Conservation (phyloP, 2,113 vertebrate genomes). For the Oreocharis arfaki region DNA sequence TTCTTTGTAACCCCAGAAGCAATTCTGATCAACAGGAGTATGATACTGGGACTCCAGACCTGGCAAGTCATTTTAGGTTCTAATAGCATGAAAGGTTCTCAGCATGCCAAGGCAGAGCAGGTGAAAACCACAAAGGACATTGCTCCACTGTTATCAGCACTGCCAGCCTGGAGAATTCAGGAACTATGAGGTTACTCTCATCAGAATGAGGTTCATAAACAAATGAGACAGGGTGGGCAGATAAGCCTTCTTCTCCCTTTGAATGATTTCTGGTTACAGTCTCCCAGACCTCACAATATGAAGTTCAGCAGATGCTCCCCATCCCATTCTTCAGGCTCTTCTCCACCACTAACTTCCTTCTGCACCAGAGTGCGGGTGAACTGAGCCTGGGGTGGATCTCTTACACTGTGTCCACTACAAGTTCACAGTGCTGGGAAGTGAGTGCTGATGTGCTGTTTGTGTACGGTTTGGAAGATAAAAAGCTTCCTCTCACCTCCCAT, state of each 20-base stretch:
- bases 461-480: background rate
- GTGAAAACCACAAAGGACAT: background rate
- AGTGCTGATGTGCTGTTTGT: background rate
- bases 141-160: background rate
- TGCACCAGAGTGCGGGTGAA: rapidly evolving
- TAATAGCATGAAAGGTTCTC: background rate
- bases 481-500: background rate
- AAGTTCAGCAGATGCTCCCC: background rate
- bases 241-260: background rate
- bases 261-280: background rate
- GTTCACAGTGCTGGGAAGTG: background rate
- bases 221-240: background rate
- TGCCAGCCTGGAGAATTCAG: background rate
- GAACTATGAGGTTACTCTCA: background rate
- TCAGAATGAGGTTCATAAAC: background rate
- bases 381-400: background rate
- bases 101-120: background rate
- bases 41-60: background rate
- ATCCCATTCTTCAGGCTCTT: background rate
- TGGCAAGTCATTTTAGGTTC: background rate
- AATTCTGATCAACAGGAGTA: background rate
- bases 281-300: background rate
- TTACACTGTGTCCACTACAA: background rate
- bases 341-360: background rate
- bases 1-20: background rate